These are phyloP conservation scores for Eubasilissa regina DNA, from an alignment of 1,140 invertebrate species.

Conservation along the genomic window DNA sequence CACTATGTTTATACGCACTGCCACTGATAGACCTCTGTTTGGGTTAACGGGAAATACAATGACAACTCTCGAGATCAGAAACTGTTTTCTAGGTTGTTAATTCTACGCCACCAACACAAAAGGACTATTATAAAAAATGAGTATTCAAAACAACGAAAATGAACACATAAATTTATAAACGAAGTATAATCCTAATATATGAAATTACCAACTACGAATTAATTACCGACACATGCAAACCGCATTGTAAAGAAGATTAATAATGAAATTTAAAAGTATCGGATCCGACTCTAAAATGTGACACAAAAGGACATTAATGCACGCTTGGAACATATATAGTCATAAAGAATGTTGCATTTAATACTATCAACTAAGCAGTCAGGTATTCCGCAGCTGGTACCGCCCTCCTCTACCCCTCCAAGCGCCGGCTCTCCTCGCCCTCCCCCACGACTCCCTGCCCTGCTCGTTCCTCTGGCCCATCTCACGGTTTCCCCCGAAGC, in stretches of 20 bases:
- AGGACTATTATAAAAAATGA: slow-evolving; percentile 28
- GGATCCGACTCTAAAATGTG: no score
- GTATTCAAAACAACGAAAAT: slow-evolving; percentile 35
- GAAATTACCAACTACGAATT: neutral
- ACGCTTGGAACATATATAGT: neutral
- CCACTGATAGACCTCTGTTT: neutral
- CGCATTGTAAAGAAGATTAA: neutral
- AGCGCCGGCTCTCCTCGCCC: neutral
- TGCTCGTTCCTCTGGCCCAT: no score
- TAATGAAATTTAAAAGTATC: neutral
- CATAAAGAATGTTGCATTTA: neutral
- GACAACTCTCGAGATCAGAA: neutral
- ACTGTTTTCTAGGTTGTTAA: slow-evolving; percentile 40
- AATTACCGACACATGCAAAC: slow-evolving; percentile 7
- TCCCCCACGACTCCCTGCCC: neutral
- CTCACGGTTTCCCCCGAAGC: neutral
- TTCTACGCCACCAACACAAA: slow-evolving; percentile 37
- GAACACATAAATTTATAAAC: slow-evolving; percentile 40
- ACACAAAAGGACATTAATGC: neutral
- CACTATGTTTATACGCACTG: neutral
- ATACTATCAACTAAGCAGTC: slow-evolving; percentile 16
- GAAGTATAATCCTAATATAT: neutral
- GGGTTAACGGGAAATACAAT: slow-evolving; percentile 6
- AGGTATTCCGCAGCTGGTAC: slow-evolving; percentile 1
- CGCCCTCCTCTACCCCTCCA: neutral